A percentile compares a stretch with the other conserved stretches of the same genome.
These are phyloP conservation scores for Ellobius talpinus DNA, from an alignment of 2,113 vertebrate species.

Conservation along the genomic window DNA sequence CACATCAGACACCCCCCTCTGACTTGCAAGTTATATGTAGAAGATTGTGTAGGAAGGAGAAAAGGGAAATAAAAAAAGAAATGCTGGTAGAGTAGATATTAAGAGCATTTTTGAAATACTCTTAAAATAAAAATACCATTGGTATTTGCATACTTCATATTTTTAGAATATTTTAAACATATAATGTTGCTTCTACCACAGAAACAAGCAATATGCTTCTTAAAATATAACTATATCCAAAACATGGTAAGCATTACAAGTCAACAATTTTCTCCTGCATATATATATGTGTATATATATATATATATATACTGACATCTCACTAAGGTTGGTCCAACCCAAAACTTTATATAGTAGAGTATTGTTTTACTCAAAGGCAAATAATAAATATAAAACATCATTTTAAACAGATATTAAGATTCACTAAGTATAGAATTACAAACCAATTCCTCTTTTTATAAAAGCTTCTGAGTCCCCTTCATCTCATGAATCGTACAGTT, in stretches of 20 bases:
- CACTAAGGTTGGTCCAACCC: neutral
- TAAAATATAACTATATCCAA: neutral
- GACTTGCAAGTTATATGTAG: neutral
- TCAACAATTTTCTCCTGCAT: neutral
- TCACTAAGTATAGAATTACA: neutral
- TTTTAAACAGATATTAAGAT: neutral
- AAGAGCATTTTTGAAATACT: neutral
- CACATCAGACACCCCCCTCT: neutral
- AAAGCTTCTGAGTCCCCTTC: neutral
- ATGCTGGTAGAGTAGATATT: neutral
- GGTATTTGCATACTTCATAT: constrained; percentile 9
- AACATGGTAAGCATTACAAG: constrained; percentile 2
- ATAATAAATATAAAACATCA: constrained; percentile 28
- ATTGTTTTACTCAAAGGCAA: neutral
- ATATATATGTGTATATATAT: too few species aligned
- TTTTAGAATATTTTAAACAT: neutral
- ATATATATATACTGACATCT: neutral
- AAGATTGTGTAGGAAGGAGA: neutral
- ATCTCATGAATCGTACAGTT: neutral
- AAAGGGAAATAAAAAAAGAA: neutral
- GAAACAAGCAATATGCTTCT: neutral
- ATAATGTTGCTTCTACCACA: neutral
- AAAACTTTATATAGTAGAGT: neutral
- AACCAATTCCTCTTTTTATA: neutral
- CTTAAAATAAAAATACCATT: neutral